Conservation (phyloP, 2,797 vertebrate genomes). For the Macropodus opercularis region DNA sequence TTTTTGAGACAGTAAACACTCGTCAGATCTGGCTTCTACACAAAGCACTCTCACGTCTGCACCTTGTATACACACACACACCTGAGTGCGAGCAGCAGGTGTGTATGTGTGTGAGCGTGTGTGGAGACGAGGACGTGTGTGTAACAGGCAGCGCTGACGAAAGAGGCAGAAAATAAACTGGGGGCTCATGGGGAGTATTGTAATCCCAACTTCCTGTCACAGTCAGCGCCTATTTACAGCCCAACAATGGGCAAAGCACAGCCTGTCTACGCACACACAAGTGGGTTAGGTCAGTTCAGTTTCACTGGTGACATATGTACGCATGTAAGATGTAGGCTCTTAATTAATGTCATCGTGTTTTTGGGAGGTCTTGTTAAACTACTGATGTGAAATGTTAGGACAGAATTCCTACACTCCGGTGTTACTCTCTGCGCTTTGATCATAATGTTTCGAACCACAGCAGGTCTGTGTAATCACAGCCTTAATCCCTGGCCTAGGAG, state of each 20-base stretch:
- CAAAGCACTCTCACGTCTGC: constrained; percentile 50
- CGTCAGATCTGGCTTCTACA: constrained; percentile 34
- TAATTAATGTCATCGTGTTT: no score
- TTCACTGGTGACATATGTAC: constrained; percentile 38
- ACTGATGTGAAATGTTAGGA: not conserved
- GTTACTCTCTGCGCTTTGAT: constrained; percentile 65
- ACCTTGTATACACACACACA: constrained; percentile 40
- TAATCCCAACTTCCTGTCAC: constrained; percentile 81
- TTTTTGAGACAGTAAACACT: constrained; percentile 58
- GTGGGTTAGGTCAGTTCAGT: constrained; percentile 39
- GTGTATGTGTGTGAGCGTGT: constrained; percentile 43
- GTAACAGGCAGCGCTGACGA: constrained; percentile 67
- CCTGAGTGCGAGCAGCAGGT: constrained; percentile 67
- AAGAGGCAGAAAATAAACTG: constrained; percentile 76
- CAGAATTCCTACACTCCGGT: no score
- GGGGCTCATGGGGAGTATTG: constrained; percentile 75
- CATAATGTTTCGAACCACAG: constrained; percentile 63
- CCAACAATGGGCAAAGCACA: constrained; percentile 74
- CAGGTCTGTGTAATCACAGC: constrained; percentile 69
- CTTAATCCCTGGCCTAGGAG: constrained; percentile 66
- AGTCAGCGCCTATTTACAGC: constrained; percentile 79
- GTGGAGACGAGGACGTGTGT: constrained; percentile 52
- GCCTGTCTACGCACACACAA: constrained; percentile 50
- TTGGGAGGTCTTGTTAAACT: not conserved
- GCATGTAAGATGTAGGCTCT: constrained; percentile 22